These are phyloP conservation scores for rat (Rattus norvegicus) DNA, from an alignment of 2,113 vertebrate genomes.

Conservation along the genomic window DNA sequence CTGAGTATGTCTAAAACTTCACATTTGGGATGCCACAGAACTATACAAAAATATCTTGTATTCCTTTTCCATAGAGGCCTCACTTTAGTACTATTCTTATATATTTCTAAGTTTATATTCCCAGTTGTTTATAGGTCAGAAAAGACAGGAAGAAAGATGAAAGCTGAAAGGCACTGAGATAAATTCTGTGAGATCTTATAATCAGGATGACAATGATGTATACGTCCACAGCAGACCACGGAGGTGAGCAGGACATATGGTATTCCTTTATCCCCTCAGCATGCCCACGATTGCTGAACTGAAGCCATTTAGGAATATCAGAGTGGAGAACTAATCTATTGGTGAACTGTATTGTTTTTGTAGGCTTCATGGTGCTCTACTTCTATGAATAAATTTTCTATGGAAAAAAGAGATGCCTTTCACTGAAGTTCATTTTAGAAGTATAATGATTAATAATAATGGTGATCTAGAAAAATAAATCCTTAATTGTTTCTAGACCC, in stretches of 20 bases:
- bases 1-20: background rate
- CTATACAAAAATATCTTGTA: background rate
- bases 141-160: background rate
- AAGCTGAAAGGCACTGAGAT: background rate
- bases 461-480: background rate
- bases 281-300: background rate
- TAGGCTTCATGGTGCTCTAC: background rate
- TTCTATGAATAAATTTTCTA: background rate
- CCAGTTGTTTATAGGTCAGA: background rate
- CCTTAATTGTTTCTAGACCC: background rate
- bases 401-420: background rate
- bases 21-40: background rate
- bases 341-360: background rate
- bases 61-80: background rate
- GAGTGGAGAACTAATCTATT: background rate
- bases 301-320: background rate
- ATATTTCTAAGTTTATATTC: conserved; percentile 8
- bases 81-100: background rate
- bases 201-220: background rate
- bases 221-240: background rate
- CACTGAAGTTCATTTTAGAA: background rate
- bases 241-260: background rate
- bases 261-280: background rate
- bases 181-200: background rate
- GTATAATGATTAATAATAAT: background rate